Evolutionary conservation across 1,140 invertebrate species (phyloP).

Genomic region (Tribolium madens): DNA sequence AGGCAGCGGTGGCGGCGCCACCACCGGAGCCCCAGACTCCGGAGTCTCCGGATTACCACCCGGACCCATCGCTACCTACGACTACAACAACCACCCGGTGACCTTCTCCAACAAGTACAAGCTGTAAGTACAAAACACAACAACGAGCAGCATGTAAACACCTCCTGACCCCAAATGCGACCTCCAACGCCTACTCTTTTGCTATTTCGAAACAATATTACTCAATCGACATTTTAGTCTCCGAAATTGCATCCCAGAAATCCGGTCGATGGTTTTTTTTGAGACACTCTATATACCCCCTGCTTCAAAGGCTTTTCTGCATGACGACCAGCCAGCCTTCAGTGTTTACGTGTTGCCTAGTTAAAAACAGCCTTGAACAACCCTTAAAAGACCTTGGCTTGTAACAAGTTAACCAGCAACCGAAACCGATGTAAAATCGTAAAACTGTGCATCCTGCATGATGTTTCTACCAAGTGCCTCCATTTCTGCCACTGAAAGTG

Average conservation of each 20-base stretch:
- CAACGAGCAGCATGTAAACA: neutral
- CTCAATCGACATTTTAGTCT: too few species aligned
- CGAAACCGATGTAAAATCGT: neutral
- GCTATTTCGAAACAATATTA: slow-evolving; percentile 23
- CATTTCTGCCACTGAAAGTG: slow-evolving; percentile 36
- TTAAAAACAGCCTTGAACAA: slow-evolving; percentile 38
- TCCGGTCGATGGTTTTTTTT: neutral
- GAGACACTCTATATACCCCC: too few species aligned
- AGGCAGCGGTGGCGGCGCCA: slow-evolving; percentile 62
- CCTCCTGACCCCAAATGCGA: slow-evolving; percentile 47
- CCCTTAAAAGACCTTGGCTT: slow-evolving; percentile 51
- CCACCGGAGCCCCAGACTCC: slow-evolving; percentile 58
- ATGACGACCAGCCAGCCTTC: slow-evolving; percentile 48
- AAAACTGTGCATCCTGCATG: slow-evolving; percentile 46
- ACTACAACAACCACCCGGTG: slow-evolving; percentile 62
- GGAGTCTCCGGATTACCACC: slow-evolving; percentile 56
- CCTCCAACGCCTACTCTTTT: slow-evolving; percentile 5
- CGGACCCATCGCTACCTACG: slow-evolving; percentile 60
- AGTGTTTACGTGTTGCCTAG: slow-evolving; percentile 53
- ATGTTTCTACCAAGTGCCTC: slow-evolving; percentile 47
- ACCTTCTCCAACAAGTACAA: slow-evolving; percentile 65
- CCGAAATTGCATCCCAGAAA: too few species aligned
- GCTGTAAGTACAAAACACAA: slow-evolving; percentile 60
- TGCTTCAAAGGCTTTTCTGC: neutral
- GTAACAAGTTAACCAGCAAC: neutral